Base-by-base conservation (phyloP, 92 coral and sea anemone genomes). In the Phymanthus crucifer region DNA sequence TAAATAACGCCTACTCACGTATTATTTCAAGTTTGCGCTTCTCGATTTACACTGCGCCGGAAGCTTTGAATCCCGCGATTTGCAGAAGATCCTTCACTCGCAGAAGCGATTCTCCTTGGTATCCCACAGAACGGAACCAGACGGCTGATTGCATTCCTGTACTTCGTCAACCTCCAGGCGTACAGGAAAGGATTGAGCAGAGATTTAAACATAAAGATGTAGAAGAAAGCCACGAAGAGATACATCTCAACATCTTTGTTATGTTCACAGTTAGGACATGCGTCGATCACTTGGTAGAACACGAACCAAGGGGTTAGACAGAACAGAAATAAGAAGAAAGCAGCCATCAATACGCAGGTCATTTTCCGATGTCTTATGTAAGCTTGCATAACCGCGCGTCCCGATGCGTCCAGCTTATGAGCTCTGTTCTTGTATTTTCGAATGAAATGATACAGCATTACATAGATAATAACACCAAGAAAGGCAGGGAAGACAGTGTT, bases 271-370 rank as follows among this genome's bases (percentile, higher is more conserved):
- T 87, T 77, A 24, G 93, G 91, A 35, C 97, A 92, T 1, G 97
- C 89, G 31, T 80, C 91, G 43, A 89, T 89, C 23, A 92, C 73
- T 68, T 86, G 97, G 64, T 92, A 92, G 23, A 92, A 77, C 5
- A 89, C 87, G 78, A 92, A 89, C 97, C 97, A 92, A 18, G 97
- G 97, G 1, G 91, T 83, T 7, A 87, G 65, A 43, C 93, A 89
- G 75, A 92, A 77, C 2, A 92, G 26, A 47, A 92, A 89, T n/a
- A 92, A 32, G 14, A 84, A 58, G 73, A 89, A 74, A 0, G 87
- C 88, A 2, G 78, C 85, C 9, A 86, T 36, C 38, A 90, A 81
- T 1, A 84, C 97, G 3, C 71, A 78, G 0, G 97, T 86, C 92
- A 92, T 85, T 52, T 86, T 90, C 23, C 87, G 78, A 17, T 92